Evolutionary conservation across 1,140 invertebrate species (phyloP), one percentile per base, ranked within the genome.

Genomic region (Bombus sibiricus): DNA sequence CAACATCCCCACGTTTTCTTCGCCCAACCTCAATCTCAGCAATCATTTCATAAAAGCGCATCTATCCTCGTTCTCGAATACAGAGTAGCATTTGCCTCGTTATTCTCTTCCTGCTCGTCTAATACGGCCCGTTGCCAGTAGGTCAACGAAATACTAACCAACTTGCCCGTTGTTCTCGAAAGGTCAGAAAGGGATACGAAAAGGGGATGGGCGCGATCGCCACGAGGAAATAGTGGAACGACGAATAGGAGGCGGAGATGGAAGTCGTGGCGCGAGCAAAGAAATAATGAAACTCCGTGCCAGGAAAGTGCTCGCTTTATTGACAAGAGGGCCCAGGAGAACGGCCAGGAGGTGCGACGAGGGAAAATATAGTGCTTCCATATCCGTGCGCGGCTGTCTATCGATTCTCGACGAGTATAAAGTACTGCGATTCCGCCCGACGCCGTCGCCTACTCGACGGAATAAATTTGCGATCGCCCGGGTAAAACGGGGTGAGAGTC

Each of bases 321-420:
- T 93, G 93, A 93, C 92, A 92, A 92, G 92, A 92, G 92, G 86
- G 88, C 92, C 90, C 68, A 72, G 81, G 81, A 79, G 90, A 89
- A 87, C 80, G 80, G 90, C 79, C 83, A 66, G 85, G 88, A 92
- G 89, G 91, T 89, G 90, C 90, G 92, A 92, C 88, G 89, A 91
- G 89, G 87, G 92, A 92, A 93, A 93, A 92, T 92, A 93, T 89
- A 93, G 88, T 90, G 93, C 89, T 93, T 93, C 92, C 91, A 94
- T 94, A 94, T 94, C 92, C 92, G 92, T 88, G 89, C 93, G 90
- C 91, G 91, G 91, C 92, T 93, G 93, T 94, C 93, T 94, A 94
- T 94, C 93, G 93, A 94, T 94, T 94, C 92, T 91, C 84, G 92
- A 91, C 92, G 94, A 92, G 93, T 93, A 93, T 93, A 94, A 94